Conservation (phyloP, 2,797 vertebrate species). For the Anabas testudineus region DNA sequence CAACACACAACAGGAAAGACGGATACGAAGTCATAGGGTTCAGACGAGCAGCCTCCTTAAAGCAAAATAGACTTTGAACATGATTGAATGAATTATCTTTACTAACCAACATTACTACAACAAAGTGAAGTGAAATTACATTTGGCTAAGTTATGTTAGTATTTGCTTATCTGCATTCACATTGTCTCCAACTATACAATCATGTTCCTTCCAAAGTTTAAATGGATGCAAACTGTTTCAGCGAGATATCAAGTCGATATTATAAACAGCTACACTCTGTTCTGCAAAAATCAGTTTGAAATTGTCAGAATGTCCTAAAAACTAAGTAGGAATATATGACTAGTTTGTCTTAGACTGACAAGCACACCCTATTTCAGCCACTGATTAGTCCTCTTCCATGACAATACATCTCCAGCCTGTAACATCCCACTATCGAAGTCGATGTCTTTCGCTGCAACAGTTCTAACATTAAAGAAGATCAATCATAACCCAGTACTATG, state of each 20-base stretch:
- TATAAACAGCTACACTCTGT: too few species aligned
- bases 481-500: conserved; percentile 16
- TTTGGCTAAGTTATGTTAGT: background rate
- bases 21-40: background rate
- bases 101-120: background rate
- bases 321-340: too few species aligned
- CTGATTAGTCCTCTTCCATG: conserved; percentile 38
- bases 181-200: background rate
- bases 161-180: background rate
- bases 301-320: too few species aligned
- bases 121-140: background rate
- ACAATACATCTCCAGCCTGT: conserved; percentile 14
- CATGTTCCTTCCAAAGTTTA: background rate
- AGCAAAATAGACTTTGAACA: background rate
- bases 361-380: conserved; percentile 23
- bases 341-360: too few species aligned
- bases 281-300: too few species aligned
- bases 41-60: background rate
- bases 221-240: background rate
- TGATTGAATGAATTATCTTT: background rate
- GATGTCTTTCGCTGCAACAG: conserved; percentile 24
- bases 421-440: conserved; percentile 23
- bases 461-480: conserved; percentile 49
- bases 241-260: too few species aligned
- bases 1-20: conserved; percentile 2